Evolutionary conservation across 2,113 vertebrate genomes (phyloP).

Genomic region (Salvelinus sp.): DNA sequence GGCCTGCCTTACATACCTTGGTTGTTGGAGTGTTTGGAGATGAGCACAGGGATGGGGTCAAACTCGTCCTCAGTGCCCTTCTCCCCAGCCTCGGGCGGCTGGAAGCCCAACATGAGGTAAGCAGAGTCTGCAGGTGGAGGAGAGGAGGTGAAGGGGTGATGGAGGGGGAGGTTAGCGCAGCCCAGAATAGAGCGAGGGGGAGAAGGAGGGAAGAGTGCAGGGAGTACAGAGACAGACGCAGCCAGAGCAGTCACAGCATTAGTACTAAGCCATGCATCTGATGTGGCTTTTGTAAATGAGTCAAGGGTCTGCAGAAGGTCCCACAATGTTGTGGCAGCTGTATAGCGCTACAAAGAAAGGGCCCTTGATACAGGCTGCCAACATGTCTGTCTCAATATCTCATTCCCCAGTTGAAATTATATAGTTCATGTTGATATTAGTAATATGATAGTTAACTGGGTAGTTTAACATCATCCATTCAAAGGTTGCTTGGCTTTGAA

Average conservation of each 20-base stretch:
- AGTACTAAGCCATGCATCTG: conserved; percentile 41
- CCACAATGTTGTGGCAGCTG: too few relatives aligned
- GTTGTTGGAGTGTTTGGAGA: conserved; percentile 94
- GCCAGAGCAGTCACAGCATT: conserved; percentile 35
- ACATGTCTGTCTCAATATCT: too few relatives aligned
- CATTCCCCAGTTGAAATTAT: background rate
- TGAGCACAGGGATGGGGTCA: conserved; percentile 98
- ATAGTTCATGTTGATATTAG: background rate
- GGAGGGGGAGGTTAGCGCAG: conserved; percentile 48
- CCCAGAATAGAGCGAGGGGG: conserved; percentile 35
- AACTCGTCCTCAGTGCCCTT: conserved; percentile 95
- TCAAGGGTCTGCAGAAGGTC: conserved; percentile 35
- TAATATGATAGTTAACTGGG: background rate
- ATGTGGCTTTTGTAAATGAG: conserved; percentile 35
- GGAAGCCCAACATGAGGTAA: conserved; percentile 84
- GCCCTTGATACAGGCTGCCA: background rate
- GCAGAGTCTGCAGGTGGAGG: conserved; percentile 87
- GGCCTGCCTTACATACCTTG: conserved; percentile 86
- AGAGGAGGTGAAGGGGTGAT: conserved; percentile 58
- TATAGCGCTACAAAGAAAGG: background rate
- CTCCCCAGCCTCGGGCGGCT: conserved; percentile 68
- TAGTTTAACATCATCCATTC: background rate
- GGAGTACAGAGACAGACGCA: conserved; percentile 37
- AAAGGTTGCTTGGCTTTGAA: background rate
- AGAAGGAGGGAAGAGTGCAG: conserved; percentile 16